phyloP scores from a whole-genome alignment of 2,797 vertebrate species.

The Prionace glauca region DNA sequence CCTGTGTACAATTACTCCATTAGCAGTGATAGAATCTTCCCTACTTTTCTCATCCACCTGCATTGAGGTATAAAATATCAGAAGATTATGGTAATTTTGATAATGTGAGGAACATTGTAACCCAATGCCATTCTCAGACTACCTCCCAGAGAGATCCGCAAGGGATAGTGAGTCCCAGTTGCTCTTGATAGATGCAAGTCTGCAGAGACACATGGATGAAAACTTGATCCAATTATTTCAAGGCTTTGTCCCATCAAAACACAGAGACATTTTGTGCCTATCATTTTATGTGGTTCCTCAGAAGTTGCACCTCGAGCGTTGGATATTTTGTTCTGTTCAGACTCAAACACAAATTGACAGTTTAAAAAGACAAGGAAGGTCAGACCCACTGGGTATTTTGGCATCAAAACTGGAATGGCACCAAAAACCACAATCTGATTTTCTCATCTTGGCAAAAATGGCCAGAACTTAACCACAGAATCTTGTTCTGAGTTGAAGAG shows the following conservation, averaged over 20 bases:
- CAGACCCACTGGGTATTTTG: neutral
- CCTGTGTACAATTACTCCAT: neutral
- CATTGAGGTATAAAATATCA: neutral
- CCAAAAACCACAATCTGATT: neutral
- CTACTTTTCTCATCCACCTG: neutral
- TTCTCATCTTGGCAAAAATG: neutral
- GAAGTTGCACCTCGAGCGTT: neutral
- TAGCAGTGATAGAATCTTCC: neutral
- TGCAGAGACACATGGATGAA: neutral
- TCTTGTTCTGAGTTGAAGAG: too few relatives aligned
- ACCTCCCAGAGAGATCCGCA: neutral
- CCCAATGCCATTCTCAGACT: neutral
- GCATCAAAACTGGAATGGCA: neutral
- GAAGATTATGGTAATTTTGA: neutral
- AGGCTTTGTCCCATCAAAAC: neutral
- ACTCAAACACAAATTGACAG: neutral
- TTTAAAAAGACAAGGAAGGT: neutral
- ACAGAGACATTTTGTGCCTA: neutral
- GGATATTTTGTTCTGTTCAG: neutral
- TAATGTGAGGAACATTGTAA: neutral
- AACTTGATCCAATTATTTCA: neutral
- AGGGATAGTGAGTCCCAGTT: neutral
- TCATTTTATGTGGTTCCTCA: neutral
- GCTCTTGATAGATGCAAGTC: neutral
- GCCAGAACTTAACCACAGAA: too few relatives aligned